Base-by-base conservation (phyloP, 2,888 invertebrate species). In the Rhabditoides inermis region DNA sequence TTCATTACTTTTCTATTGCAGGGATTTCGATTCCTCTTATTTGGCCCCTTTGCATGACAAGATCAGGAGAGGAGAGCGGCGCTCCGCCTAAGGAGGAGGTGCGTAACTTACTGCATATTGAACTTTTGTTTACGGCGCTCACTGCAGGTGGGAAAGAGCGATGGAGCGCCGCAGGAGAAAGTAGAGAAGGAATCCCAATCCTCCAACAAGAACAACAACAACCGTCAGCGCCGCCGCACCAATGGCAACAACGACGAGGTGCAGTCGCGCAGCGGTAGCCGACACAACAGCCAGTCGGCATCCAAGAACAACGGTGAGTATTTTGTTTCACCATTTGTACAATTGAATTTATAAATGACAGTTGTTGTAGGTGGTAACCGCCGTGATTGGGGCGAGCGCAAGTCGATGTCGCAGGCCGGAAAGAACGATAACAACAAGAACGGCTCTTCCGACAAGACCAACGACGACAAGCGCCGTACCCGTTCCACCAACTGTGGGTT, bases 401-500 rank as follows among this genome's bases (percentile, higher is more conserved):
- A 63, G 52, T 59, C 59, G 44, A 49, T 59, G 41, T 59, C 59
- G 36, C 63, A 63, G 47, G 63, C 60, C n/a, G 60, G 60, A 22
- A 56, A 58, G 1, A 36, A 46, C 27, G 56, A 60, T 46, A 51
- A 57, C 30, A 56, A 63, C 47, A 60, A 63, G 30, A 51, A 6
- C 18, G 7, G 6, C 18, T 39, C 6, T 18, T 20, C 12, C n/a
- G 20, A 39, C 7, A 18, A 20, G 1, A n/a, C 40, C 40, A 35
- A 45, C n/a, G 46, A 49, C n/a, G 51, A 45, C 28, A 55, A 57
- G 47, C 32, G 47, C 35, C 51, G 68, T 44, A 63, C 63, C 23
- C 55, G 61, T 35, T 60, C 61, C 56, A 56, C 65, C 26, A 67
- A 68, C 42, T 68, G 66, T 68, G 35, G 26, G 58, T 51, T 47